A percentile compares a stretch with the other conserved stretches of the same genome.
Conservation (phyloP, 2,797 vertebrate species). For the Enteromius afrohamiltoni region DNA sequence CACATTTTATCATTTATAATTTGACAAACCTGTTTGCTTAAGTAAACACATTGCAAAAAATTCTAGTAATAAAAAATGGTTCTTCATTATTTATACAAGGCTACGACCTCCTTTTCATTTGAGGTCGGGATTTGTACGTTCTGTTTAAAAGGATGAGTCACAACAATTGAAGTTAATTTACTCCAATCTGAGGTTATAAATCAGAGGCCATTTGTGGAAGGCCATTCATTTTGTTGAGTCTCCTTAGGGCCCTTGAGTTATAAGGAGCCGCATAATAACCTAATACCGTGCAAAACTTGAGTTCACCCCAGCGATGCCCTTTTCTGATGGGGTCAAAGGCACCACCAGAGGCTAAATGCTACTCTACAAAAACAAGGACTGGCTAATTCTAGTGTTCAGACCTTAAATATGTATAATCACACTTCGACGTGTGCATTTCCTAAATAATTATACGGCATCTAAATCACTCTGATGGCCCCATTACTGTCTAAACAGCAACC, state of each 20-base stretch:
- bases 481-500: conserved; percentile 1
- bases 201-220: conserved; percentile 17
- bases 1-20: not conserved
- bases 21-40: not conserved
- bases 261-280: conserved; percentile 21
- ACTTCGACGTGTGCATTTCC: conserved; percentile 35
- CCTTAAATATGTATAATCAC: conserved; percentile 43
- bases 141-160: conserved; percentile 18
- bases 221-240: conserved; percentile 28
- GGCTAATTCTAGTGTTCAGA: conserved; percentile 41
- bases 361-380: conserved; percentile 8
- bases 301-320: conserved; percentile 29
- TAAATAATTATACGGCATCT: conserved; percentile 53
- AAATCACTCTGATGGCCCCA: conserved; percentile 22
- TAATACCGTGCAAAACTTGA: conserved; percentile 17
- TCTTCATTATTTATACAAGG: not conserved
- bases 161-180: conserved; percentile 25
- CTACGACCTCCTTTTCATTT: not conserved
- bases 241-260: conserved; percentile 28
- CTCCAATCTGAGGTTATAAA: conserved; percentile 30
- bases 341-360: conserved; percentile 19
- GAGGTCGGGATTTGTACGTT: not conserved
- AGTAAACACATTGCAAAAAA: not conserved
- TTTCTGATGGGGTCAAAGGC: conserved; percentile 31
- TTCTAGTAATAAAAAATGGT: not conserved